A percentile compares a stretch with the other conserved stretches of the same genome.
Evolutionary conservation across 2,888 invertebrate species (phyloP).

Genomic region (Molorchus minor): DNA sequence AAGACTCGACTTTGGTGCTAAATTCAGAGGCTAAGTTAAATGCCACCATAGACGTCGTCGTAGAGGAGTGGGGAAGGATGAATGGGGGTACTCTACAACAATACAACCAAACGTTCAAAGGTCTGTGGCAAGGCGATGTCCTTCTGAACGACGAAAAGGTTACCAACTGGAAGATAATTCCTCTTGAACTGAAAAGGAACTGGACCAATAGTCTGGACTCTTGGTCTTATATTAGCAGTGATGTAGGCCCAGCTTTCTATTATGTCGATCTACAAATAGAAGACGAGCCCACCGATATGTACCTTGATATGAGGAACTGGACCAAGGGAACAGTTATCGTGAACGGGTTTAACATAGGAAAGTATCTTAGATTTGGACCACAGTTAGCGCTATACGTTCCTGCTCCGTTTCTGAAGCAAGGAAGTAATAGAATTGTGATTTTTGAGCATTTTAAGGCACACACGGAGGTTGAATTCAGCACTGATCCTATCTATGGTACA

Average conservation of each 20-base stretch:
- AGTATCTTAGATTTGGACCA: slow-evolving; percentile 82
- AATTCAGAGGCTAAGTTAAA: slow-evolving; percentile 40
- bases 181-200: slow-evolving; percentile 65
- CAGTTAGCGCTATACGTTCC: slow-evolving; percentile 86
- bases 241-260: slow-evolving; percentile 69
- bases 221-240: slow-evolving; percentile 73
- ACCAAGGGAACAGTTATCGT: slow-evolving; percentile 85
- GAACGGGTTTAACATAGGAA: slow-evolving; percentile 86
- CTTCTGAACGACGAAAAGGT: slow-evolving; percentile 59
- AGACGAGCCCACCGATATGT: slow-evolving; percentile 74
- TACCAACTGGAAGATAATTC: slow-evolving; percentile 62
- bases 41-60: slow-evolving; percentile 62
- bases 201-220: slow-evolving; percentile 56
- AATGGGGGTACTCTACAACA: slow-evolving; percentile 64
- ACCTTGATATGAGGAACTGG: slow-evolving; percentile 81
- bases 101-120: slow-evolving; percentile 59
- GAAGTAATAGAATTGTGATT: slow-evolving; percentile 59
- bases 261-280: slow-evolving; percentile 60
- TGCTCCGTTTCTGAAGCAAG: slow-evolving; percentile 72
- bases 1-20: slow-evolving; percentile 53
- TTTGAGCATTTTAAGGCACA: slow-evolving; percentile 57
- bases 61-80: slow-evolving; percentile 85
- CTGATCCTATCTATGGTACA: slow-evolving; percentile 47
- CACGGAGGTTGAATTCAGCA: slow-evolving; percentile 46
- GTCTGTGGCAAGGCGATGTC: slow-evolving; percentile 60